Conservation (phyloP, 2,888 invertebrate genomes). For the Meteorus colon region DNA sequence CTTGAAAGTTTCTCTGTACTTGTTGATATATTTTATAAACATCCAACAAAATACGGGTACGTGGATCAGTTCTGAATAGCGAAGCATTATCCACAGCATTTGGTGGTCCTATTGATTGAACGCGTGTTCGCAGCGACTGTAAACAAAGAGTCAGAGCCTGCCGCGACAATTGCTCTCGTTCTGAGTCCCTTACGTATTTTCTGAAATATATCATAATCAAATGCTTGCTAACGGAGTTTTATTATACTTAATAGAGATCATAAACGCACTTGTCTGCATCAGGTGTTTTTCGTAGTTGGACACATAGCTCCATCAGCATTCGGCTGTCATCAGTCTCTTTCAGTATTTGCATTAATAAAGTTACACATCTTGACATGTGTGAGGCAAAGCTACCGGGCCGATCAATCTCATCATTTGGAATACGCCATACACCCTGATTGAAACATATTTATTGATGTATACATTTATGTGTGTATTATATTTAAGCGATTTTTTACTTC, state of each 20-base stretch:
- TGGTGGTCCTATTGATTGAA: conserved; percentile 73
- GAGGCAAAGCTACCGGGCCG: conserved; percentile 93
- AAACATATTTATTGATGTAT: background rate
- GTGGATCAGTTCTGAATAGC: conserved; percentile 64
- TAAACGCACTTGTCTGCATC: conserved; percentile 86
- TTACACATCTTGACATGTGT: conserved; percentile 90
- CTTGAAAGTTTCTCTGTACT: conserved; percentile 78
- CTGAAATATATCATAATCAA: conserved; percentile 71
- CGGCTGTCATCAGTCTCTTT: conserved; percentile 86
- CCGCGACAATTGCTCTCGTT: conserved; percentile 86
- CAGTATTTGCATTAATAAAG: conserved; percentile 87
- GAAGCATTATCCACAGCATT: conserved; percentile 58
- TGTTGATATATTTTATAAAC: conserved; percentile 82
- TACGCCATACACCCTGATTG: conserved; percentile 89
- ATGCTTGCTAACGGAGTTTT: background rate
- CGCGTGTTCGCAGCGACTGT: conserved; percentile 80
- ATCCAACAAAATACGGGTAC: conserved; percentile 75
- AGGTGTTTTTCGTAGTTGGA: conserved; percentile 86
- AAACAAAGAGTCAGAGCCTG: conserved; percentile 85
- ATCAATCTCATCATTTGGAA: conserved; percentile 92
- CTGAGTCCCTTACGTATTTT: conserved; percentile 88
- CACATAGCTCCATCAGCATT: conserved; percentile 85
- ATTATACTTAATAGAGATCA: background rate
- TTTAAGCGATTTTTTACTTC: too few species aligned
- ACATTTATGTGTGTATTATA: background rate